Evolutionary conservation across 2,888 invertebrate species (phyloP).

Genomic region (Diplolepis rosae): DNA sequence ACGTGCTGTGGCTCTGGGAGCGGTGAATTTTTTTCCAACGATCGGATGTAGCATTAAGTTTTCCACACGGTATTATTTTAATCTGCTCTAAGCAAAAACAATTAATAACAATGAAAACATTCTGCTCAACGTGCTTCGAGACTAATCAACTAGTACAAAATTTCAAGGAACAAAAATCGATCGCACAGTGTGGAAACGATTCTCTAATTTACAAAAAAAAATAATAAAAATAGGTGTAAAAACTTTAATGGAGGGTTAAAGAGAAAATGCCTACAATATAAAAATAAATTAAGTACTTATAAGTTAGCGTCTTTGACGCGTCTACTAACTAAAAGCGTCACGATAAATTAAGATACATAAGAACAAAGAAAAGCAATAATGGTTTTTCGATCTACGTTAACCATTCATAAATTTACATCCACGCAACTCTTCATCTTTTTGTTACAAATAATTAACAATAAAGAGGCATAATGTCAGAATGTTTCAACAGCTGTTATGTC

Average conservation of each 20-base stretch:
- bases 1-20: slow-evolving; percentile 42
- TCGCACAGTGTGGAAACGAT: slow-evolving; percentile 33
- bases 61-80: neutral
- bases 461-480: slow-evolving; percentile 39
- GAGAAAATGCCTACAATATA: slow-evolving; percentile 33
- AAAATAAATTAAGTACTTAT: slow-evolving; percentile 72
- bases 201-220: slow-evolving; percentile 42
- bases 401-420: slow-evolving; percentile 27
- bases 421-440: slow-evolving; percentile 29
- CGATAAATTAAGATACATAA: slow-evolving; percentile 34
- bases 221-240: too few species aligned
- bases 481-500: slow-evolving; percentile 42
- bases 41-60: neutral
- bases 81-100: slow-evolving; percentile 33
- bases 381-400: slow-evolving; percentile 19
- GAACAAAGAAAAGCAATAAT: slow-evolving; percentile 28
- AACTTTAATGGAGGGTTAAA: slow-evolving; percentile 31
- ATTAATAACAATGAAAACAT: slow-evolving; percentile 43
- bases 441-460: slow-evolving; percentile 53
- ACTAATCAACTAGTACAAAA: slow-evolving; percentile 29
- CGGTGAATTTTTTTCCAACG: slow-evolving; percentile 10
- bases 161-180: slow-evolving; percentile 35
- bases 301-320: slow-evolving; percentile 51
- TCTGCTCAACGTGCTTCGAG: slow-evolving; percentile 36
- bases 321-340: slow-evolving; percentile 49